Percentiles rank a stretch among this genome's conserved stretches.
These are phyloP conservation scores for Microctonus brassicae DNA, from an alignment of 2,888 invertebrate genomes.

Conservation along the genomic window DNA sequence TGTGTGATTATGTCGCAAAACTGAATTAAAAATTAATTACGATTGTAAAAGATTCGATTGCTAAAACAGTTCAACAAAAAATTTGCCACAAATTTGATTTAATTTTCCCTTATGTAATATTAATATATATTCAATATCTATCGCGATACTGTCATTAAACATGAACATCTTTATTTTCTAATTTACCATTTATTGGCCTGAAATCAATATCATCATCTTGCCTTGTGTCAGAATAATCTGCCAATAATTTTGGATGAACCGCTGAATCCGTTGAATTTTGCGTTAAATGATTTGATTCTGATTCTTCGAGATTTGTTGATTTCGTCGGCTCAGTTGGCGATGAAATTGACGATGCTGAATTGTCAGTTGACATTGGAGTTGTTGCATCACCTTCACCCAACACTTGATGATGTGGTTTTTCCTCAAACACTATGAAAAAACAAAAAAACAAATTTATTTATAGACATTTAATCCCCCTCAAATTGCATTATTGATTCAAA, in stretches of 20 bases:
- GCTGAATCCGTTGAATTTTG: conserved; percentile 52
- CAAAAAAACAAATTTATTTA: not conserved
- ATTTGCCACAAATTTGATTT: conserved; percentile 20
- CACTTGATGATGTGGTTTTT: conserved; percentile 73
- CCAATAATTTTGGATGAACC: conserved; percentile 49
- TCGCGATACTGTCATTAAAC: conserved; percentile 55
- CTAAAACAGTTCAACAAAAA: not conserved
- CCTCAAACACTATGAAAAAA: conserved; percentile 82
- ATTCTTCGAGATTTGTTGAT: conserved; percentile 63
- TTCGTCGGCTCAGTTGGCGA: conserved; percentile 65
- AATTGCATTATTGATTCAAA: not conserved
- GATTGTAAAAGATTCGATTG: not conserved
- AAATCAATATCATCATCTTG: conserved; percentile 58
- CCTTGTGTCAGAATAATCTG: conserved; percentile 60
- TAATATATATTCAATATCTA: not conserved
- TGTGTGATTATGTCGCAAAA: not conserved
- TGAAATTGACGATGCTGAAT: conserved; percentile 63
- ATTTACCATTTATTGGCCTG: conserved; percentile 49
- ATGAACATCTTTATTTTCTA: conserved; percentile 52
- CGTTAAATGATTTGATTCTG: conserved; percentile 56
- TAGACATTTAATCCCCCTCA: not conserved
- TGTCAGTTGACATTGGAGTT: conserved; percentile 59
- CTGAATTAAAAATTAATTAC: not conserved
- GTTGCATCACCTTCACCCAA: conserved; percentile 57
- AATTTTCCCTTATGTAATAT: not conserved